These are phyloP conservation scores for Sebastes fasciatus DNA, from an alignment of 2,113 vertebrate genomes.

Conservation along the genomic window DNA sequence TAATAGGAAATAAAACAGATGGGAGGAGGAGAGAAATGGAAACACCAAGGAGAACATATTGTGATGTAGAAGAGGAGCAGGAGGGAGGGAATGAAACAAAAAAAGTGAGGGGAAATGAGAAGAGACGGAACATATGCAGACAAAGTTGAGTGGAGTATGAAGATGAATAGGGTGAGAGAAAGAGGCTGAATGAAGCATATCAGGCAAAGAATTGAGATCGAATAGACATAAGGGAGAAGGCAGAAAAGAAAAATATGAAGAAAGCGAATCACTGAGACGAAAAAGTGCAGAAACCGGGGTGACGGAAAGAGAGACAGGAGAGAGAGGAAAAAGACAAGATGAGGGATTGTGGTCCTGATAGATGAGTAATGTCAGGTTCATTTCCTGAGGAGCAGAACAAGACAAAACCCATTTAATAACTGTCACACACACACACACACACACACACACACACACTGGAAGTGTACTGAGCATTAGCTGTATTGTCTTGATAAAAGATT, in stretches of 20 bases:
- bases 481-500: slow-evolving; percentile 59
- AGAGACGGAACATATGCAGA: slow-evolving; percentile 20
- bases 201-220: not conserved
- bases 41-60: slow-evolving; percentile 21
- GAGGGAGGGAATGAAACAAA: not conserved
- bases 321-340: slow-evolving; percentile 29
- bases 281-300: not conserved
- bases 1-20: slow-evolving; percentile 40
- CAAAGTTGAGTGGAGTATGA: slow-evolving; percentile 16
- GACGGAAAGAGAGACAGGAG: slow-evolving; percentile 9
- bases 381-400: slow-evolving; percentile 73
- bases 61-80: slow-evolving; percentile 24
- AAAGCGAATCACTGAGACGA: slow-evolving; percentile 4
- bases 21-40: slow-evolving; percentile 18
- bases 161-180: slow-evolving; percentile 27
- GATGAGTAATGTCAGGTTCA: slow-evolving; percentile 78
- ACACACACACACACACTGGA: slow-evolving; percentile 43
- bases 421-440: slow-evolving; percentile 55
- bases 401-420: slow-evolving; percentile 75
- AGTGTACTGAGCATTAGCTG: slow-evolving; percentile 32
- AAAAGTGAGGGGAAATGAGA: slow-evolving; percentile 27
- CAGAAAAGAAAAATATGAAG: slow-evolving; percentile 8
- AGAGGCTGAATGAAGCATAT: slow-evolving; percentile 5
- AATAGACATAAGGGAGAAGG: slow-evolving; percentile 12
- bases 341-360: slow-evolving; percentile 58